Percentiles rank a stretch among this genome's conserved stretches.
phyloP scores from a whole-genome alignment of 1,140 invertebrate species.

The Drosophila aff. region DNA sequence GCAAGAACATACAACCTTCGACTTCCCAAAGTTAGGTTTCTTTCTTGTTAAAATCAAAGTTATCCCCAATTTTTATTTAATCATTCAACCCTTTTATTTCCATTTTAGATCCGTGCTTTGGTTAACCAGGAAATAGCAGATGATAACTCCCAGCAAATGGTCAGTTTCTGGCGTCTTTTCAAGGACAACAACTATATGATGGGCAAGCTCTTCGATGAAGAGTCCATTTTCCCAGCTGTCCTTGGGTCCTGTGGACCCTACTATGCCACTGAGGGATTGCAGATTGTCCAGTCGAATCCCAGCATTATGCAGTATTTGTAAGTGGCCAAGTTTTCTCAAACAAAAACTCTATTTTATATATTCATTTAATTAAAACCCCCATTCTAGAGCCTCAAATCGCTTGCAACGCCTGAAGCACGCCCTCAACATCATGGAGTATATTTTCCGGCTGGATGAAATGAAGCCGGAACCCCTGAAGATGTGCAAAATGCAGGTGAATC shows the following conservation, averaged over 20 bases:
- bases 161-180: constrained; percentile 78
- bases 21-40: too few species aligned
- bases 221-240: constrained; percentile 75
- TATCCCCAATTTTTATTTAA: not conserved
- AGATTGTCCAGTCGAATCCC: constrained; percentile 70
- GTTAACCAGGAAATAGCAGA: constrained; percentile 80
- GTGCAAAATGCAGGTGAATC: constrained; percentile 79
- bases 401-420: constrained; percentile 76
- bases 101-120: constrained; percentile 62
- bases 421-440: constrained; percentile 77
- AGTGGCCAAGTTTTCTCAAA: not conserved
- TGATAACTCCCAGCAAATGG: constrained; percentile 77
- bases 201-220: constrained; percentile 81
- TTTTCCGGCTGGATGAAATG: constrained; percentile 77
- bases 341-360: not conserved
- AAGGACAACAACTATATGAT: constrained; percentile 84
- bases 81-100: not conserved
- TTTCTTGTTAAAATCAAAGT: too few species aligned
- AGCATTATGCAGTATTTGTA: constrained; percentile 77
- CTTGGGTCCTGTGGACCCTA: constrained; percentile 78
- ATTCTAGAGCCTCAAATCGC: constrained; percentile 65
- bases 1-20: too few species aligned
- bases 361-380: not conserved
- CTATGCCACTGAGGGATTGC: constrained; percentile 74
- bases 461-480: constrained; percentile 81